Evolutionary conservation across 2,797 vertebrate genomes (phyloP), one percentile per base, ranked within the genome.

Genomic region (Euphonia xanthogaster): DNA sequence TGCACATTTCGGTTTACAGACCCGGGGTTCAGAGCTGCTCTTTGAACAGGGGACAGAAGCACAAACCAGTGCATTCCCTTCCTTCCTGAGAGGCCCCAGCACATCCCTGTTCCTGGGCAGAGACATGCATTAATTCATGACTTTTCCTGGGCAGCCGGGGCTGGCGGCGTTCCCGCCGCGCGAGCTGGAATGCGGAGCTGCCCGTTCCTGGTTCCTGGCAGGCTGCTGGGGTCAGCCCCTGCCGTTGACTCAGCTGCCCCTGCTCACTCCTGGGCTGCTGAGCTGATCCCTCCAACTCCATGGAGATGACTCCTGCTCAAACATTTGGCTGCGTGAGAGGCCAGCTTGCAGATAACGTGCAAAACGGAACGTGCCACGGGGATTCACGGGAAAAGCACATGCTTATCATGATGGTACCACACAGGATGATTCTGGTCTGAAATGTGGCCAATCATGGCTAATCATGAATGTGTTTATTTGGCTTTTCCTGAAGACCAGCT

Each of bases 171-270:
- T 86, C 94, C 95, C 79, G 24, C 67, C 2, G 0, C 0, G 3
- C 0, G 4, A 24, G 78, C 80, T 76, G 96, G 91, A 94, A 96
- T 39, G 89, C 0, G 2, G 80, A 94, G 75, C 94, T 86, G 94
- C 73, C 94, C 54, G 25, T 57, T 88, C 76, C 88, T 91, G 95
- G 44, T 45, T 85, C 76, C 88, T 91, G 95, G 93, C 95, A 85
- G 60, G 81, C 88, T 70, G 78, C 93, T 90, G 93, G 78, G 68
- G 45, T 89, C 93, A 93, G 10, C 35, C 67, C 31, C 72, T 86
- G 88, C 89, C 91, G 62, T 17, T 75, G 90, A 86, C 76, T 89
- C 85, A 45, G 85, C 94, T 90, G 94, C 90, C 90, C 91, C 81
- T 1, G 12, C 65, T 4, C 17, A 67, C 93, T 37, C 95, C 58